Conservation (phyloP, 2,113 vertebrate species). For the Syrrhaptes paradoxus region DNA sequence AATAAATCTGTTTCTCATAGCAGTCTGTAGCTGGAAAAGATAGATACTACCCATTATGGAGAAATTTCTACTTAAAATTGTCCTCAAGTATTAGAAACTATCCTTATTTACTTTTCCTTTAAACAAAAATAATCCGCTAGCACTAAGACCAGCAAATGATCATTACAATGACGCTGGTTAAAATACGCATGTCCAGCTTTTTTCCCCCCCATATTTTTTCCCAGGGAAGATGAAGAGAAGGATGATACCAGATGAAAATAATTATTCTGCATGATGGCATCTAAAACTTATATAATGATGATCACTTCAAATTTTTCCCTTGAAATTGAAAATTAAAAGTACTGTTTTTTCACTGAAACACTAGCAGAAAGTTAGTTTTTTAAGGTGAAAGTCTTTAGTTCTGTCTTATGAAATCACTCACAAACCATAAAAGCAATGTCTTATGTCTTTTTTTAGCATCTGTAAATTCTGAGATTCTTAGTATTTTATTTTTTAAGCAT, state of each 20-base stretch:
- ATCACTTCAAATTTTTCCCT: neutral
- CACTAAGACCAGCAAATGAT: neutral
- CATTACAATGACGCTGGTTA: neutral
- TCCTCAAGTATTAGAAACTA: neutral
- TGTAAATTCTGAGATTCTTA: slow-evolving; percentile 41
- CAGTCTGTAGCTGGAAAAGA: neutral
- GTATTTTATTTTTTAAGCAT: slow-evolving; percentile 55
- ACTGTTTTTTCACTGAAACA: neutral
- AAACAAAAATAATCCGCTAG: neutral
- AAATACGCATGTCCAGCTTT: neutral
- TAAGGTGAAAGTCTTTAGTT: neutral
- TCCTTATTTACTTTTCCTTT: neutral
- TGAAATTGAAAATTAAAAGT: slow-evolving; percentile 3
- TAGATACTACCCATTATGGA: neutral
- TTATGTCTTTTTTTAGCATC: slow-evolving; percentile 24
- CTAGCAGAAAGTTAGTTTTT: neutral
- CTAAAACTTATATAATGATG: neutral
- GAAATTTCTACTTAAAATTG: slow-evolving; percentile 31
- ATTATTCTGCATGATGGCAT: neutral
- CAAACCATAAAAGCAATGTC: neutral
- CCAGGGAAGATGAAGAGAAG: neutral
- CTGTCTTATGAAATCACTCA: neutral
- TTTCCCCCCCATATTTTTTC: neutral
- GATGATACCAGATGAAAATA: neutral
- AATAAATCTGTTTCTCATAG: slow-evolving; percentile 56